These are phyloP conservation scores for Enteromius argenteus DNA, from an alignment of 2,797 vertebrate genomes.

Conservation along the genomic window DNA sequence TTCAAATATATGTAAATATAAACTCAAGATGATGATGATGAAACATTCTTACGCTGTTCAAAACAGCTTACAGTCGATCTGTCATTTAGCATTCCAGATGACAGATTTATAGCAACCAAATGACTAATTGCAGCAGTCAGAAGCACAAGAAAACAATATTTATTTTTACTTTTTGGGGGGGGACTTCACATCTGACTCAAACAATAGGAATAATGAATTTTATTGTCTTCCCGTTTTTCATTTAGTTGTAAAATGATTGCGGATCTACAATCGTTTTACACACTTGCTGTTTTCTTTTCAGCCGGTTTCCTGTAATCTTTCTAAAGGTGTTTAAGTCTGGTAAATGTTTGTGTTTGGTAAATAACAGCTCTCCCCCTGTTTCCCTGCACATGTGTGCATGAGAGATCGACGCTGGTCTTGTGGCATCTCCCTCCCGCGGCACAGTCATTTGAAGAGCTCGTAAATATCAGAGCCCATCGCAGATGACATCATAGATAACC, in stretches of 20 bases:
- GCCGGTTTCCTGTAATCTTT: slow-evolving; percentile 32
- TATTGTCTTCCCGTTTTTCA: slow-evolving; percentile 1
- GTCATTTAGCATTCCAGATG: neutral
- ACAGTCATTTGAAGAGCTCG: slow-evolving; percentile 49
- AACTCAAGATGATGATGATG: neutral
- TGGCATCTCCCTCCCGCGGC: slow-evolving; percentile 50
- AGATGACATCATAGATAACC: slow-evolving; percentile 49
- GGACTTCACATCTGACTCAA: slow-evolving; percentile 33
- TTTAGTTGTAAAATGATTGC: neutral
- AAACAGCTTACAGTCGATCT: neutral
- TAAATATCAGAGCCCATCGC: slow-evolving; percentile 45
- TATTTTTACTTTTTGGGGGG: slow-evolving; percentile 4
- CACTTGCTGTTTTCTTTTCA: neutral
- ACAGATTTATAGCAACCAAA: neutral
- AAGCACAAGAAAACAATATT: neutral
- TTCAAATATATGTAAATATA: neutral
- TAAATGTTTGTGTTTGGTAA: slow-evolving; percentile 45
- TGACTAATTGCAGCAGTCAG: neutral
- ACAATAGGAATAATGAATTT: neutral
- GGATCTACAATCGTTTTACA: neutral
- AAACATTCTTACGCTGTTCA: neutral
- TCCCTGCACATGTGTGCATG: slow-evolving; percentile 19
- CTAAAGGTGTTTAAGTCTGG: neutral
- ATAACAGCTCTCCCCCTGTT: slow-evolving; percentile 27
- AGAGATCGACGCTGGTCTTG: slow-evolving; percentile 8